Percentiles rank a stretch among this genome's conserved stretches.
These are phyloP conservation scores for Anguilla rostrata DNA, from an alignment of 2,113 vertebrate genomes.

Conservation along the genomic window DNA sequence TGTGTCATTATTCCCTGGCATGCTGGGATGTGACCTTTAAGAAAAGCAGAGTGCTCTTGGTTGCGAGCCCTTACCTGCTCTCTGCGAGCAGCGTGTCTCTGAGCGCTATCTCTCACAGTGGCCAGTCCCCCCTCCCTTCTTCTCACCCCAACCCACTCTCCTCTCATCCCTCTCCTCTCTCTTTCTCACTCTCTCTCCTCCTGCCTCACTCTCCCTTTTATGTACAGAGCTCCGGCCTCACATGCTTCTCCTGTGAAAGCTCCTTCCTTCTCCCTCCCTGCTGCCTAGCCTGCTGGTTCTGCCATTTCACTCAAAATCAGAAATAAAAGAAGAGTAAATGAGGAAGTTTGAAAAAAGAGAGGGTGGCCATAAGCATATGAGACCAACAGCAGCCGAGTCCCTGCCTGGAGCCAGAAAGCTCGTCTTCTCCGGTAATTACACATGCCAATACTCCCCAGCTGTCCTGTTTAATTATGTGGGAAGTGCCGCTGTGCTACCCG, in stretches of 20 bases:
- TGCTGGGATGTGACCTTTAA: neutral
- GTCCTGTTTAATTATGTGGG: slow-evolving; percentile 63
- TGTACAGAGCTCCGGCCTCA: no score
- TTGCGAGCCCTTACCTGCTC: neutral
- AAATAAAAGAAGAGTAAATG: neutral
- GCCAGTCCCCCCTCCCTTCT: neutral
- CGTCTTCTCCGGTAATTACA: slow-evolving; percentile 59
- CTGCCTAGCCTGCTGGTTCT: neutral
- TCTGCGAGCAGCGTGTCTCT: neutral
- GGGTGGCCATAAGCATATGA: neutral
- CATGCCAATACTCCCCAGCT: slow-evolving; percentile 61
- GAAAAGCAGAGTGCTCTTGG: neutral
- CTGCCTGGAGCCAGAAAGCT: slow-evolving; percentile 43
- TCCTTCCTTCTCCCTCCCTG: neutral
- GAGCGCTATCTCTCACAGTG: neutral
- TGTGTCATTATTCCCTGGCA: neutral
- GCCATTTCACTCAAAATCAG: neutral
- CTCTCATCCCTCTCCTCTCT: neutral
- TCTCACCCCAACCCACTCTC: neutral
- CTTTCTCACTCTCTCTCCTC: neutral
- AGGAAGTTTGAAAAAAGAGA: neutral
- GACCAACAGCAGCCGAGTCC: slow-evolving; percentile 28
- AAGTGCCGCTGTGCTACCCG: slow-evolving; percentile 47
- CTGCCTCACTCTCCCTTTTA: neutral
- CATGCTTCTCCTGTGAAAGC: no score